A percentile compares a stretch with the other conserved stretches of the same genome.
Conservation (phyloP, 2,797 vertebrate genomes). For the Siniperca undulata region DNA sequence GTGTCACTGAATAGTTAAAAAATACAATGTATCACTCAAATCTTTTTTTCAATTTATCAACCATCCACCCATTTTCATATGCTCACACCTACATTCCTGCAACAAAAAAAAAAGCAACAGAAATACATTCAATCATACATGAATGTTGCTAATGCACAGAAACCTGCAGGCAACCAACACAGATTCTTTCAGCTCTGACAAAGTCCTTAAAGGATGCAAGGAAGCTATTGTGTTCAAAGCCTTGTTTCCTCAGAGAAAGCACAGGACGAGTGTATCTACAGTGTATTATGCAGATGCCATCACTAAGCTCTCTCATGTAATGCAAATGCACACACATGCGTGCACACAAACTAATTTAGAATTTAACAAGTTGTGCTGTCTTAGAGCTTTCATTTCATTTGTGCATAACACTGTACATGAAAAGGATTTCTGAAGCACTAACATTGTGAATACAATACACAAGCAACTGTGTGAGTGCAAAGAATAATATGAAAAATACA, state of each 20-base stretch:
- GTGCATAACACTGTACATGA: constrained; percentile 20
- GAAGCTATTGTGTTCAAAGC: constrained; percentile 29
- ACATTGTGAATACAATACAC: constrained; percentile 31
- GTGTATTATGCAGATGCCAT: constrained; percentile 42
- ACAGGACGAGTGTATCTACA: constrained; percentile 12
- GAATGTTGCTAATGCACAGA: constrained; percentile 17
- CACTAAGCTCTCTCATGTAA: constrained; percentile 8
- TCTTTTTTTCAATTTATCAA: neutral
- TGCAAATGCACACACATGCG: constrained; percentile 21
- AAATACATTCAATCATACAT: constrained; percentile 17
- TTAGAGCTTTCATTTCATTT: constrained; percentile 12
- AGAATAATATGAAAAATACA: constrained; percentile 44
- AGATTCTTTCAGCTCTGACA: constrained; percentile 30
- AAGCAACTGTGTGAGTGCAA: constrained; percentile 21
- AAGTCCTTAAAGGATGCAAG: constrained; percentile 22
- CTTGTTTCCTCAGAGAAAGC: constrained; percentile 27
- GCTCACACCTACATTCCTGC: neutral
- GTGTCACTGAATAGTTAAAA: constrained; percentile 13
- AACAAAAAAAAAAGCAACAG: neutral
- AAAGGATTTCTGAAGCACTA: constrained; percentile 35
- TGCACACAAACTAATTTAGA: constrained; percentile 19
- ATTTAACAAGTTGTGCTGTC: constrained; percentile 24
- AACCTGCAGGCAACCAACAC: constrained; percentile 2
- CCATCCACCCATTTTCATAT: neutral
- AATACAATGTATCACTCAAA: neutral